Evolutionary conservation across 2,113 vertebrate species (phyloP).

Genomic region (Corythaeola cristata): DNA sequence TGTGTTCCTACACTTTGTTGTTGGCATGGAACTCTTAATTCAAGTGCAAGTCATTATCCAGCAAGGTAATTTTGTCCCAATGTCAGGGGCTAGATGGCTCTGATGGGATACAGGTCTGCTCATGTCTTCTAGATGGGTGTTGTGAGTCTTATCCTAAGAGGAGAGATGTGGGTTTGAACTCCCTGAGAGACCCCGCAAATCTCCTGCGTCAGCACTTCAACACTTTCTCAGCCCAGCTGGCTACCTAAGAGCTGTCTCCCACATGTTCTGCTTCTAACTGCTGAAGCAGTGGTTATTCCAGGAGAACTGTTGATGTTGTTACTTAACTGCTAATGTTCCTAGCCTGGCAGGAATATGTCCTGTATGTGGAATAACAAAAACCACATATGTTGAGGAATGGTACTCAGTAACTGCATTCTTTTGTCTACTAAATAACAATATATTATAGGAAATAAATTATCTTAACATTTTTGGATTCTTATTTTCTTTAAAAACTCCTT

Average conservation of each 20-base stretch:
- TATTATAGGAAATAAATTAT: background rate
- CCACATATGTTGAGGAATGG: fast-evolving
- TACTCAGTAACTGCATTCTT: background rate
- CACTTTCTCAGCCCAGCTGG: background rate
- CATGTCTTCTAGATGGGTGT: background rate
- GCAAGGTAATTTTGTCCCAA: background rate
- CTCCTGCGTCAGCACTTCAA: background rate
- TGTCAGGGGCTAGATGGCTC: background rate
- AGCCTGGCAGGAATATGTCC: background rate
- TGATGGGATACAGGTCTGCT: background rate
- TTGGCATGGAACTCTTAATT: background rate
- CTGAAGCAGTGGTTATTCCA: background rate
- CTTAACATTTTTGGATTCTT: background rate
- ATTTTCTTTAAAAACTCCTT: background rate
- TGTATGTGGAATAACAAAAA: background rate
- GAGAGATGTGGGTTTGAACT: background rate
- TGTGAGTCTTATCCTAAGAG: background rate
- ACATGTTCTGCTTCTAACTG: background rate
- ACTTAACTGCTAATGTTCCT: background rate
- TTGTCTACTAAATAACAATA: background rate
- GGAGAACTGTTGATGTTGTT: background rate
- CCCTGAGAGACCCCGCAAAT: background rate
- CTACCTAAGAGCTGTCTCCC: background rate
- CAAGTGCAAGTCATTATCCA: background rate
- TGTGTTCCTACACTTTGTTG: background rate